These are phyloP conservation scores for Pelvicachromis taeniatus DNA, from an alignment of 2,113 vertebrate species.

Conservation along the genomic window DNA sequence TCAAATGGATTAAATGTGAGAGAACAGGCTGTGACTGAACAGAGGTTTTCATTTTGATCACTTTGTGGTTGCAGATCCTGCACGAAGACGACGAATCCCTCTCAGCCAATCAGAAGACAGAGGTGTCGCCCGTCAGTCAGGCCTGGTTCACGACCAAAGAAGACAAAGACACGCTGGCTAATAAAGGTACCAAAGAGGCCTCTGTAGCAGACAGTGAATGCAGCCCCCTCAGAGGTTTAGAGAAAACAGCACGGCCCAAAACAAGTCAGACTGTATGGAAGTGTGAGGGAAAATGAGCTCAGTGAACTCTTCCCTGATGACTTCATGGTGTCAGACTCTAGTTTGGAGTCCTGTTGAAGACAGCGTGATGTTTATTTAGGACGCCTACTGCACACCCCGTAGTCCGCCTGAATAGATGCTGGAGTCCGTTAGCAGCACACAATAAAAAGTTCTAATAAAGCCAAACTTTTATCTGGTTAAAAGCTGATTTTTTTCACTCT, in stretches of 20 bases:
- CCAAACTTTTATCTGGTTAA: not conserved
- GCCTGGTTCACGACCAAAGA: constrained; percentile 99
- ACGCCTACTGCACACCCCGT: not conserved
- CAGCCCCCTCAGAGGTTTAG: not conserved
- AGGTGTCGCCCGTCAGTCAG: constrained; percentile 93
- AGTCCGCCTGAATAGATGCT: not conserved
- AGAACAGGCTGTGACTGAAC: not conserved
- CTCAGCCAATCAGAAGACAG: constrained; percentile 77
- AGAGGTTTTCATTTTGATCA: not conserved
- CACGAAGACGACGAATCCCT: constrained; percentile 81
- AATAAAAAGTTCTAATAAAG: not conserved
- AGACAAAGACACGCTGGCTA: constrained; percentile 94
- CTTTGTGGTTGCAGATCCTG: constrained; percentile 76
- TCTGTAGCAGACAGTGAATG: not conserved
- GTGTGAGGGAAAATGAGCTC: not conserved
- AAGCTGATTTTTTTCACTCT: not conserved
- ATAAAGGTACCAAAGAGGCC: constrained; percentile 80
- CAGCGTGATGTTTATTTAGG: not conserved
- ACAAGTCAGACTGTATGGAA: not conserved
- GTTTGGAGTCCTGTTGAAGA: not conserved
- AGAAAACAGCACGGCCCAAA: not conserved
- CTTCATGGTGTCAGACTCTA: not conserved
- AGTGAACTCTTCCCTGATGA: not conserved
- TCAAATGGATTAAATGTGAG: not conserved
- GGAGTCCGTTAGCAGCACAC: not conserved